Percentiles rank a stretch among this genome's conserved stretches.
Evolutionary conservation across 2,888 invertebrate genomes (phyloP).

Genomic region (Acrobasis suavella): DNA sequence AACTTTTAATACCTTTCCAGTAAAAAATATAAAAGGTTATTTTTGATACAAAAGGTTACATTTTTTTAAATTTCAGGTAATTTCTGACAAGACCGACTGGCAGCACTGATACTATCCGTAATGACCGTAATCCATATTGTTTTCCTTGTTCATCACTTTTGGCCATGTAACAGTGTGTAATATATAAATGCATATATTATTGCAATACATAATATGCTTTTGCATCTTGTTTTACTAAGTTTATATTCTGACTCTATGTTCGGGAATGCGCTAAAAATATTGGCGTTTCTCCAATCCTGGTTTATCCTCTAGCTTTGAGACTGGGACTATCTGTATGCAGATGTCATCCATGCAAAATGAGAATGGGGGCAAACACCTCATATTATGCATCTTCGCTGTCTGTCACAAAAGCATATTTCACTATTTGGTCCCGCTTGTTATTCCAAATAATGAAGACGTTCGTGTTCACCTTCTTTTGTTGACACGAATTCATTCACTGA

Average conservation of each 20-base stretch:
- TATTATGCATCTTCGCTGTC: conserved; percentile 9
- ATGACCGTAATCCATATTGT: too few relatives aligned
- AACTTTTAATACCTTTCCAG: too few relatives aligned
- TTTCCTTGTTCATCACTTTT: too few relatives aligned
- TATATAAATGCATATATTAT: too few relatives aligned
- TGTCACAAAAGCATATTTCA: neutral
- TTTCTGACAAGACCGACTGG: too few relatives aligned
- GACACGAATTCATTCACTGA: neutral
- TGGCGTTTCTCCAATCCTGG: conserved; percentile 47
- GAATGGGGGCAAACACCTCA: conserved; percentile 36
- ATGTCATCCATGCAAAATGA: conserved; percentile 29
- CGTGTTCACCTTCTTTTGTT: neutral
- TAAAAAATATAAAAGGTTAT: too few relatives aligned
- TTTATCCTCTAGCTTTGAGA: conserved; percentile 27
- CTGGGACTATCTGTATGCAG: conserved; percentile 36
- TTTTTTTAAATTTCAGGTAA: too few relatives aligned
- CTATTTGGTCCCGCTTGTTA: conserved; percentile 4
- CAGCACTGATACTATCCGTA: too few relatives aligned
- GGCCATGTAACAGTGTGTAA: too few relatives aligned
- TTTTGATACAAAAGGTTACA: too few relatives aligned
- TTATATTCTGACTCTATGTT: neutral
- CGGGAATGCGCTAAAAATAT: conserved; percentile 26
- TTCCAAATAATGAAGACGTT: neutral
- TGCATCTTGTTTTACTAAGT: too few relatives aligned
- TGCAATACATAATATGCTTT: too few relatives aligned